Evolutionary conservation across 92 coral and sea anemone genomes (phyloP).

Genomic region (Zoanthus gigantus): DNA sequence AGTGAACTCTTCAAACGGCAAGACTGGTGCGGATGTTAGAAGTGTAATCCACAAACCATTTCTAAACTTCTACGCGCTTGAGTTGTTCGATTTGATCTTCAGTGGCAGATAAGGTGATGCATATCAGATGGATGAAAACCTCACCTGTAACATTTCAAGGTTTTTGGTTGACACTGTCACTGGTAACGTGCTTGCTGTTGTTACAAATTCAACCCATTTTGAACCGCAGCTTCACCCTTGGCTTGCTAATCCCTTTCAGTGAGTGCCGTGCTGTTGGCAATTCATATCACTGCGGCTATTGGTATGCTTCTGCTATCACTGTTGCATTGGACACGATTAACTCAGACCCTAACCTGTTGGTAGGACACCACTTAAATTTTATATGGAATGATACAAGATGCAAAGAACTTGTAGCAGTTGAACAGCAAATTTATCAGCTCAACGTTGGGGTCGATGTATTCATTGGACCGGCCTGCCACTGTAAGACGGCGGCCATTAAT

Average conservation of each 20-base stretch:
- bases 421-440: slow-evolving; percentile 67
- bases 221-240: slow-evolving; percentile 47
- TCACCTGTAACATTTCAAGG: not conserved
- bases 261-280: slow-evolving; percentile 34
- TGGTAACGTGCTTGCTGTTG: not conserved
- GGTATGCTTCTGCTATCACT: slow-evolving; percentile 67
- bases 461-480: slow-evolving; percentile 73
- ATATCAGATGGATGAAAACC: slow-evolving; percentile 8
- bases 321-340: slow-evolving; percentile 68
- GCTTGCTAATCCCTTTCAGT: slow-evolving; percentile 53
- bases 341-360: slow-evolving; percentile 44
- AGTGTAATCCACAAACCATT: not conserved
- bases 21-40: not conserved
- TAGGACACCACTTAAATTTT: slow-evolving; percentile 58
- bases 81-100: not conserved
- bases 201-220: slow-evolving; percentile 7
- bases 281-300: slow-evolving; percentile 49
- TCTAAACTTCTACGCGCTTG: not conserved
- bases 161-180: not conserved
- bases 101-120: not conserved
- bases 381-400: slow-evolving; percentile 73
- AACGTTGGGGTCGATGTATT: slow-evolving; percentile 70
- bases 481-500: slow-evolving; percentile 72
- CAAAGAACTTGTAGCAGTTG: slow-evolving; percentile 56
- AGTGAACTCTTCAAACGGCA: not conserved